Conservation (phyloP, 2,797 vertebrate species). For the Oreochromis mossambicus region DNA sequence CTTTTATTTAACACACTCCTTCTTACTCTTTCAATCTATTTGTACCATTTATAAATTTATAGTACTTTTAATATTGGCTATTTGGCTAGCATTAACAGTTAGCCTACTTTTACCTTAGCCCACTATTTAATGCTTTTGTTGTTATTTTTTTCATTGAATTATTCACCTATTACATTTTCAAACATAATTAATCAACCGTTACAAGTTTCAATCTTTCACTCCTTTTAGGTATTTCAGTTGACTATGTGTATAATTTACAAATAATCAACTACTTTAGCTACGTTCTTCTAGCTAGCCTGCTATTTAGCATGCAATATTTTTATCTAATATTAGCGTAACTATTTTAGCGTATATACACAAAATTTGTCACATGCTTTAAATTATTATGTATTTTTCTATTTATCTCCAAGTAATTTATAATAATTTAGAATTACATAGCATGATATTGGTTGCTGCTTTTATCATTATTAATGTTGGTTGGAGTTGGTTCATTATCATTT, state of each 20-base stretch:
- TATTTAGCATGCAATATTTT: neutral
- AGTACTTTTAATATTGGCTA: neutral
- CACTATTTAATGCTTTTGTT: fast-evolving
- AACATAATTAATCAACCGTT: neutral
- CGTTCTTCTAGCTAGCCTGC: neutral
- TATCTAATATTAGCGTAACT: neutral
- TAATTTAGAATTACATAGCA: neutral
- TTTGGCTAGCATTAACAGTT: neutral
- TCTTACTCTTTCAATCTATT: neutral
- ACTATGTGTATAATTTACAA: neutral
- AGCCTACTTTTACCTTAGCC: neutral
- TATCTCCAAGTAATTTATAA: neutral
- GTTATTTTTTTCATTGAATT: neutral
- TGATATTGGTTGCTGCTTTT: neutral
- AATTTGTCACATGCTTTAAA: neutral
- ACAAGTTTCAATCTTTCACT: neutral
- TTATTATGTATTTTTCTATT: neutral
- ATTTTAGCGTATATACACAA: neutral
- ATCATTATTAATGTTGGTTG: neutral
- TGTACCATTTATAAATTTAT: neutral
- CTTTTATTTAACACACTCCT: neutral
- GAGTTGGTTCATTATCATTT: neutral
- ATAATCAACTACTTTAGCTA: neutral
- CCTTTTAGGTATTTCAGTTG: neutral
- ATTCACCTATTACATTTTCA: fast-evolving